Conservation (phyloP, 1,140 invertebrate genomes). For the Apis mellifera region Amel_HAv3.1 CM009940.2:12318001-12318500, state of each 20-base stretch:
- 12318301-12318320: neutral
- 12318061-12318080: too few relatives aligned
- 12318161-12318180: too few relatives aligned
- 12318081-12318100: too few relatives aligned
- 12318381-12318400: slow-evolving; percentile 10
- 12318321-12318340: neutral
- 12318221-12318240: too few relatives aligned
- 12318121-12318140: too few relatives aligned
- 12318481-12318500: slow-evolving; percentile 9
- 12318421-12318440: neutral
- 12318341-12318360: neutral
- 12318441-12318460: neutral
- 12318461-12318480: slow-evolving; percentile 29
- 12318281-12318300: too few relatives aligned
- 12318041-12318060: neutral
- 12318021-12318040: slow-evolving; percentile 15
- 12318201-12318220: too few relatives aligned
- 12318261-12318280: too few relatives aligned
- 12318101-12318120: too few relatives aligned
- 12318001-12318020: slow-evolving; percentile 7
- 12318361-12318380: neutral
- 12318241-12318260: too few relatives aligned
- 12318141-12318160: too few relatives aligned
- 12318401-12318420: neutral
- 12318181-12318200: too few relatives aligned